Evolutionary conservation across 2,797 vertebrate genomes (phyloP), one percentile per base, ranked within the genome.

Genomic region (Enteromius trimaculatus): DNA sequence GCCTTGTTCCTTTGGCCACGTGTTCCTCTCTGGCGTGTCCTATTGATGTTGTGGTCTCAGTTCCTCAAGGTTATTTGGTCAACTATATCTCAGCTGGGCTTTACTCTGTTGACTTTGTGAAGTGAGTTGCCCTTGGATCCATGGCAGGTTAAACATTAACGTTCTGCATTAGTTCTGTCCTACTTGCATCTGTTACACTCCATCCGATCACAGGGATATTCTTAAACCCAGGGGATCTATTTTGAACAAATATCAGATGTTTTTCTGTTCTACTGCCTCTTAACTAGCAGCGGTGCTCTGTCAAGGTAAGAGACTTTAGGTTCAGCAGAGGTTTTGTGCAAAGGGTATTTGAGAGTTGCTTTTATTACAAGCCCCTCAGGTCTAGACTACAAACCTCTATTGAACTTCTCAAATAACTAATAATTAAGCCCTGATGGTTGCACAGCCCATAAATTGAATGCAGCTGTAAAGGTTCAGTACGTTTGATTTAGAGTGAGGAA

Each of bases 61-160:
- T 71, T 72, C 42, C 80, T 76, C 76, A 83, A 83, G 81, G 83
- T 87, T 79, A 77, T 79, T 44, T 62, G 5, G 55, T 68, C 62
- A 39, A 39, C 47, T 34, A n/a, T 66, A 60, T 34, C 76, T 74
- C 44, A 77, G 75, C 75, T 49, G 47, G 85, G 65, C 80, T 58
- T 29, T 31, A 51, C 71, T 86, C 53, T 86, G 88, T 88, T 88
- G 84, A 89, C 87, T 80, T 69, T 80, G 44, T 66, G 64, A 53
- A 72, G 87, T 17, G 26, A n/a, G 64, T 80, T 78, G 72, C 64
- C 77, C 76, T 55, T 84, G 82, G 75, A 84, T 81, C 60, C 51
- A 60, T 64, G 55, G 58, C 39, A 62, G 78, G 80, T 88, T 84
- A 86, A 89, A 81, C n/a, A 87, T 89, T 89, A 86, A 86, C 26